These are phyloP conservation scores for Cephus sareptanus DNA, from an alignment of 2,888 invertebrate species.

Conservation along the genomic window DNA sequence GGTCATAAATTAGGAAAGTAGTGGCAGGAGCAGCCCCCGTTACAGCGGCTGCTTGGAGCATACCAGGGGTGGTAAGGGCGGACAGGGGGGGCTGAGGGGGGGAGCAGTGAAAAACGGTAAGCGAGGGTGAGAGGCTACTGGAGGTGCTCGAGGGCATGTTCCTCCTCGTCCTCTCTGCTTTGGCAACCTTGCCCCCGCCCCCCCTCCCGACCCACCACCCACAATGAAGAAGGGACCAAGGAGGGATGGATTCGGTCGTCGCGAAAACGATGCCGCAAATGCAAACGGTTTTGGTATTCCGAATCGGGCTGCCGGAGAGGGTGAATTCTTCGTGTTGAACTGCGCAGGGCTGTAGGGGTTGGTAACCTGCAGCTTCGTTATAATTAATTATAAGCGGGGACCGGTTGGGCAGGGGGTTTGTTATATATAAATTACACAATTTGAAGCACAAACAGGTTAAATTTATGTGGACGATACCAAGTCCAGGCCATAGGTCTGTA, in stretches of 20 bases:
- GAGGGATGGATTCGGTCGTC: too few species aligned
- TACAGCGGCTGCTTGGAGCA: conserved; percentile 14
- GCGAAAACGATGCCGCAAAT: too few species aligned
- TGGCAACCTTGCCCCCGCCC: neutral
- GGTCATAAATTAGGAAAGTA: conserved; percentile 55
- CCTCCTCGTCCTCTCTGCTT: neutral
- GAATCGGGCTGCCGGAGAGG: too few species aligned
- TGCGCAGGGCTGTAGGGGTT: too few species aligned
- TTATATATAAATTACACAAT: conserved; percentile 51
- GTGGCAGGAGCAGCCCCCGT: conserved; percentile 45
- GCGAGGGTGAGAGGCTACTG: conserved; percentile 18
- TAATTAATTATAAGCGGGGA: conserved; percentile 42
- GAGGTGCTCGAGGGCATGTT: conserved; percentile 1
- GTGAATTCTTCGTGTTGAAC: too few species aligned
- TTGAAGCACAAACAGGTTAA: conserved; percentile 44
- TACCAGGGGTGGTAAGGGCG: too few species aligned
- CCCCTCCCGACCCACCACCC: neutral
- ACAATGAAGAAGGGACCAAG: too few species aligned
- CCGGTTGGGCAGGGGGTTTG: conserved; percentile 31
- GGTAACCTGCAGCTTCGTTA: conserved; percentile 33
- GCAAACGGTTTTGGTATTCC: too few species aligned
- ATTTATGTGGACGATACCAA: conserved; percentile 23
- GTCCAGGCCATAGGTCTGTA: too few species aligned
- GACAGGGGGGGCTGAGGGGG: neutral
- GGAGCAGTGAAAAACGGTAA: conserved; percentile 45